Base-by-base conservation (phyloP, 1,140 invertebrate species). In the Pseudomyrmex sp. region DNA sequence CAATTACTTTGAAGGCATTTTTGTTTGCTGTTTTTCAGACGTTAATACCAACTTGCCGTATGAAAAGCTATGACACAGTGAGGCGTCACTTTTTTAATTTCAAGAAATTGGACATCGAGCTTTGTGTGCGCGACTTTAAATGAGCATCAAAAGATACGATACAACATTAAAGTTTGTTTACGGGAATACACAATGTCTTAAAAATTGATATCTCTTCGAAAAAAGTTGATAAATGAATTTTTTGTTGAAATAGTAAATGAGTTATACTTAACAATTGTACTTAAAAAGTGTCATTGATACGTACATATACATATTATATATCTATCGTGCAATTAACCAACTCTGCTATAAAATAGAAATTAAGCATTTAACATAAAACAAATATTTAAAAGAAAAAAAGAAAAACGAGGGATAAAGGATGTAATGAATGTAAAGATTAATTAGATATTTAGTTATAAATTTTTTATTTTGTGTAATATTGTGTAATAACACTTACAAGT, bases 31-130 rank as follows among this genome's bases (percentile, higher is more conserved):
- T 96, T 96, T 97, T 97, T 95, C 97, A 98, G 97, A 98, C 95
- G 97, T 97, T 95, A 97, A 96, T 95, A 97, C 97, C 95, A 96
- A 97, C 95, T 97, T 97, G 95, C 97, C 97, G 95, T 98, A 98
- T 95, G 97, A 98, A 96, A 97, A 97, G 96, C 96, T 98, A 95
- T 97, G 96, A 96, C 92, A 92, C 90, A 72, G 72, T 87, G 90
- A 91, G 93, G 87, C 90, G 90, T 92, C 90, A 87, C 82, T 91
- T 92, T 94, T 94, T 94, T 91, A 88, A 90, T 93, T 92, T 90
- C 92, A 93, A 92, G 91, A 90, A 85, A 86, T 91, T 90, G 92
- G 91, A 93, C 86, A 91, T 90, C 91, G 91, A 89, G 89, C 90
- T 92, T 91, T 82, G 35, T 73, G 82, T 73, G 82, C 88, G 82